Evolutionary conservation across 2,888 invertebrate species (phyloP), one percentile per base, ranked within the genome.

Genomic region (Pecten maximus): DNA sequence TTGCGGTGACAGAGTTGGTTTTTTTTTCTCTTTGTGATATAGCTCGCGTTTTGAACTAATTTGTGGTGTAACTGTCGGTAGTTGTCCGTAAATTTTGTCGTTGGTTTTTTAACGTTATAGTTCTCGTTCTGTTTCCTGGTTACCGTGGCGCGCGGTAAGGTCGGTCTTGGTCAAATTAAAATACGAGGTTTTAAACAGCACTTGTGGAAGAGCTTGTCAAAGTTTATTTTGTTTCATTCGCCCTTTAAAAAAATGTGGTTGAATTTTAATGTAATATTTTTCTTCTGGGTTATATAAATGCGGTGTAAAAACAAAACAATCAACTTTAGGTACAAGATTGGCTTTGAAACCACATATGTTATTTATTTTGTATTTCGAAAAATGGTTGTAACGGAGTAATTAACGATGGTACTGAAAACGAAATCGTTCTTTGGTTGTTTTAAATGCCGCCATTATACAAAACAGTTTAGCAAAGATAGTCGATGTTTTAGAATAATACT

Each of bases 331-430:
- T 12, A 10, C 6, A 74, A 60, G 60, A n/a, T 60, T n/a, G 60
- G 23, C 23, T 60, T 60, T 60, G 60, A 74, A 28, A 74, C 28
- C 74, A 35, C 74, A 74, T 74, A 74, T 74, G 74, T 74, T 74
- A 74, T 28, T 74, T 74, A n/a, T 28, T 35, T 74, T 35, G n/a
- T n/a, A 3, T 28, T 74, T 35, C 12, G 35, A 35, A 35, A 35
- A 35, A 12, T 23, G 54, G 23, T 1, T 54, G 23, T n/a, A 74
- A 74, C 1, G 74, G 0, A 28, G 74, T 74, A 35, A 74, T 74
- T 60, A 23, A 4, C n/a, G 74, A 28, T 35, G 10, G 10, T 35
- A 74, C 6, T 35, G 74, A 74, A 74, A 28, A 74, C 74, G 35
- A 74, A 74, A 74, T 35, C 74, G 74, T 15, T 74, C 74, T 28